Conservation (phyloP, 2,797 vertebrate species). For the Buceros bicornis region DNA sequence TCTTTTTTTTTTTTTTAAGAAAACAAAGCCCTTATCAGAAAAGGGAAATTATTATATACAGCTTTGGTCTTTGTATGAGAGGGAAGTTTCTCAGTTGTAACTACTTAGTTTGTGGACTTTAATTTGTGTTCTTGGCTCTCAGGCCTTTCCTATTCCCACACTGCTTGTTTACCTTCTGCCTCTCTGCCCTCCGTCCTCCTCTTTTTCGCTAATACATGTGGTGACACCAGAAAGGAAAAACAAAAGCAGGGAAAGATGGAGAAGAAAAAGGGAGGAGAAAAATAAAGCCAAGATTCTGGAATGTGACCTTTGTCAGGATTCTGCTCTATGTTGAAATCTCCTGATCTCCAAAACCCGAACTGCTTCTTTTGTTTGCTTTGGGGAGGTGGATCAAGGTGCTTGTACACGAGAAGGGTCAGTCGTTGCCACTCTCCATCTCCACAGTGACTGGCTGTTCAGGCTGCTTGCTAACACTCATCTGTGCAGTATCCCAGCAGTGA, state of each 20-base stretch:
- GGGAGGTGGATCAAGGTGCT: neutral
- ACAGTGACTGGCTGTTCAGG: neutral
- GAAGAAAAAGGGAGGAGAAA: neutral
- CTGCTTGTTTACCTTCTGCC: neutral
- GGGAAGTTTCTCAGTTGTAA: neutral
- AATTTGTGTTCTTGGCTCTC: neutral
- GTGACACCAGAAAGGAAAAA: neutral
- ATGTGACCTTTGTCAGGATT: neutral
- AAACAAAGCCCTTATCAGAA: neutral
- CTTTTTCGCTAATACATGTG: neutral
- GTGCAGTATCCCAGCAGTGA: neutral
- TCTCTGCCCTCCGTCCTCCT: neutral
- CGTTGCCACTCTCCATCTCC: neutral
- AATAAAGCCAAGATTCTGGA: neutral
- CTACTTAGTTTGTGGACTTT: neutral
- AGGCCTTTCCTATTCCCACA: neutral
- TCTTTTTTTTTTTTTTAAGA: neutral
- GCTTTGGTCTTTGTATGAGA: neutral
- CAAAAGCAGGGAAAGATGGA: neutral
- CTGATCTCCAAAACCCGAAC: neutral
- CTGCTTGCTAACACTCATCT: neutral
- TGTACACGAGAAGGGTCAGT: neutral
- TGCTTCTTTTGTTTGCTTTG: neutral
- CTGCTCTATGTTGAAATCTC: neutral
- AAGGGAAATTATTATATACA: neutral